Evolutionary conservation across 1,140 invertebrate genomes (phyloP).

Genomic region (Neelides sp.): DNA sequence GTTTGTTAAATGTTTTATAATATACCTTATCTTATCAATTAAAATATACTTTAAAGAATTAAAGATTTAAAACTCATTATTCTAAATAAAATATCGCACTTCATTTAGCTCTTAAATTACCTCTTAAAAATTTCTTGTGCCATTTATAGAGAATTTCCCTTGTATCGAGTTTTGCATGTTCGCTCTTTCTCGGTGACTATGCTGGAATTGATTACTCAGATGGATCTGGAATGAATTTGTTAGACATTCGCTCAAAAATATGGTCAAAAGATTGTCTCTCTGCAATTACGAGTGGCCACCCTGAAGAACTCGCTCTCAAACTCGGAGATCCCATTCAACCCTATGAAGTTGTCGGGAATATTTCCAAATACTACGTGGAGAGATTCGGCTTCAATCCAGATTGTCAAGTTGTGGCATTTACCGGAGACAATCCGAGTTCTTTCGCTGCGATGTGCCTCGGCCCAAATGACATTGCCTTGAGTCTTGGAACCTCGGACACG

Average conservation of each 20-base stretch:
- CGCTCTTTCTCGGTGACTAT: conserved; percentile 74
- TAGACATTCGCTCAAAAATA: conserved; percentile 64
- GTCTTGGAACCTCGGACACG: conserved; percentile 86
- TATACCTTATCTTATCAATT: neutral
- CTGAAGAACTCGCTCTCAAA: conserved; percentile 42
- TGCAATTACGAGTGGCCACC: conserved; percentile 39
- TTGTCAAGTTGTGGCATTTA: conserved; percentile 75
- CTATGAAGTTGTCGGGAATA: conserved; percentile 51
- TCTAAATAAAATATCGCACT: neutral
- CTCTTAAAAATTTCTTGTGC: conserved; percentile 17
- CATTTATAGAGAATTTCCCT: conserved; percentile 68
- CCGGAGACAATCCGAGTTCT: conserved; percentile 85
- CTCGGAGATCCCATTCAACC: conserved; percentile 60
- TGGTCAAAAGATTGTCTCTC: conserved; percentile 66
- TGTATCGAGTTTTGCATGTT: conserved; percentile 81
- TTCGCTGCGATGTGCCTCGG: conserved; percentile 66
- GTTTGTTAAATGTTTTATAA: conserved; percentile 37
- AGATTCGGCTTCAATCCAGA: conserved; percentile 66
- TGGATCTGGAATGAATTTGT: conserved; percentile 91
- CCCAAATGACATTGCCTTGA: conserved; percentile 70
- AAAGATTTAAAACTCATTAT: neutral
- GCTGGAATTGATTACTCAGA: conserved; percentile 84
- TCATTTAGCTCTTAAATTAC: neutral
- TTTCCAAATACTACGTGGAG: conserved; percentile 59
- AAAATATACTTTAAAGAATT: neutral